These are phyloP conservation scores for Cyphomyrus plagiostoma DNA, from an alignment of 2,113 vertebrate species.

Conservation along the genomic window DNA sequence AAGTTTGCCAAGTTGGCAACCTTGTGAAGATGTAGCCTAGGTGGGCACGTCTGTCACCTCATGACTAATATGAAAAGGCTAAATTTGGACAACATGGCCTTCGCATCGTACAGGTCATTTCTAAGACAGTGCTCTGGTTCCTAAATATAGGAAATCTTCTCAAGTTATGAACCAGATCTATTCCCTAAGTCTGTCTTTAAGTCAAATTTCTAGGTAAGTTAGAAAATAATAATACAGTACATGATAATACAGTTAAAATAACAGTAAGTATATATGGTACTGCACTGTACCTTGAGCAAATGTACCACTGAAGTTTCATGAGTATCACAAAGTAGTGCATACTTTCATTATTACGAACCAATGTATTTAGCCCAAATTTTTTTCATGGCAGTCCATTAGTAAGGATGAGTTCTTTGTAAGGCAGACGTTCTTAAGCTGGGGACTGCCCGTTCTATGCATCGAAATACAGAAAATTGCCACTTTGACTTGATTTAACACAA, in stretches of 20 bases:
- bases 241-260: background rate
- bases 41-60: background rate
- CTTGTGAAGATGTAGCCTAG: background rate
- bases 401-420: background rate
- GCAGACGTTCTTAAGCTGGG: background rate
- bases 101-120: background rate
- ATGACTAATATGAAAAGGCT: background rate
- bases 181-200: background rate
- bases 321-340: background rate
- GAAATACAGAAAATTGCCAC: background rate
- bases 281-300: background rate
- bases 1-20: background rate
- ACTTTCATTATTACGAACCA: background rate
- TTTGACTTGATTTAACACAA: background rate
- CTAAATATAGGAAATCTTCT: background rate
- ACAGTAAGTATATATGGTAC: background rate
- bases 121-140: background rate
- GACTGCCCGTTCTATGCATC: background rate
- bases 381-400: background rate
- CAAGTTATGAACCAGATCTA: background rate
- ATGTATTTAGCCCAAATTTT: background rate
- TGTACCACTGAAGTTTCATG: background rate
- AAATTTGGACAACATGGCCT: background rate
- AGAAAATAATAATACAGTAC: background rate
- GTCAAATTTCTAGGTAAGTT: background rate